Evolutionary conservation across 1,140 invertebrate species (phyloP).

Genomic region (Galleria mellonella): DNA sequence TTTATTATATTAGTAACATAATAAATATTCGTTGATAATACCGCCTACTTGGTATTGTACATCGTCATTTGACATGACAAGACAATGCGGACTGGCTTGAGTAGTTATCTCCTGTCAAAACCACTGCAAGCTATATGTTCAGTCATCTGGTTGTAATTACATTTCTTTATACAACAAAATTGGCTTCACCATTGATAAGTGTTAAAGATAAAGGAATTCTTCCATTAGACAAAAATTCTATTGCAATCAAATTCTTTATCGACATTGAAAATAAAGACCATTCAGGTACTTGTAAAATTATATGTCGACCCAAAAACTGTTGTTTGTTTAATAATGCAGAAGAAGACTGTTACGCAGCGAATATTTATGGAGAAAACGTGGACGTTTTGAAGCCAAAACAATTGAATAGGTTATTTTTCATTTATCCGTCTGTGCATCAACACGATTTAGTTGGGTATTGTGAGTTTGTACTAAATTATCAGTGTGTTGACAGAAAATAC

Average conservation of each 20-base stretch:
- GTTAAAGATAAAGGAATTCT: conserved; percentile 42
- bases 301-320: conserved; percentile 27
- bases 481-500: conserved; percentile 17
- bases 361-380: conserved; percentile 16
- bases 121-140: no score
- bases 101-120: no score
- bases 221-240: conserved; percentile 31
- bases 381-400: conserved; percentile 25
- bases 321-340: conserved; percentile 25
- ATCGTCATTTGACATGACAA: no score
- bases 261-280: conserved; percentile 38
- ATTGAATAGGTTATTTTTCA: conserved; percentile 28
- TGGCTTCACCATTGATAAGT: conserved; percentile 16
- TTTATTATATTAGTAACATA: no score
- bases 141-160: not conserved
- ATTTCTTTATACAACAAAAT: not conserved
- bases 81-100: no score
- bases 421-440: conserved; percentile 32
- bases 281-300: conserved; percentile 20
- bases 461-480: conserved; percentile 28
- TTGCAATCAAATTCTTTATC: conserved; percentile 43
- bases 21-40: no score
- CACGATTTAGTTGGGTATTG: conserved; percentile 44
- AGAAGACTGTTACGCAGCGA: conserved; percentile 26
- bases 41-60: no score